Percentiles rank a stretch among this genome's conserved stretches.
These are phyloP conservation scores for Tupaia chinensis DNA, from an alignment of 2,113 vertebrate species.

Conservation along the genomic window DNA sequence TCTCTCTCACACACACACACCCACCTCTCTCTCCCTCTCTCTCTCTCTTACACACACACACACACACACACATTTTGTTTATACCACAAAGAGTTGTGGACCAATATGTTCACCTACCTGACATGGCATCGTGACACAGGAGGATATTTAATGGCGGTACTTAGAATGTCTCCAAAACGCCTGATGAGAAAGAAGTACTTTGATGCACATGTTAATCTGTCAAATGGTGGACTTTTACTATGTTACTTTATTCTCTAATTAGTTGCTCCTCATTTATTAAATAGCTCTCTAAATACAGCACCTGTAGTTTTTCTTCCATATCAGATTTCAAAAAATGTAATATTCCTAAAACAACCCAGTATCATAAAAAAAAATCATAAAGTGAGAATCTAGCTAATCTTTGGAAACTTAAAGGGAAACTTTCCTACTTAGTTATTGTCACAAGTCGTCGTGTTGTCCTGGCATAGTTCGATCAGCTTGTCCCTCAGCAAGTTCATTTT, in stretches of 20 bases:
- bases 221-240: not conserved
- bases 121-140: not conserved
- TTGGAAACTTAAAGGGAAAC: not conserved
- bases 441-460: not conserved
- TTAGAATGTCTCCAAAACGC: not conserved
- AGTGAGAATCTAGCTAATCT: not conserved
- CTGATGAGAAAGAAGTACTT: not conserved
- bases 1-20: too few species aligned
- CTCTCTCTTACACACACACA: too few species aligned
- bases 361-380: not conserved
- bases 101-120: not conserved
- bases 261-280: slow-evolving; percentile 13
- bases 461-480: not conserved
- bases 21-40: not conserved
- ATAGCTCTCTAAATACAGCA: not conserved
- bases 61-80: not conserved
- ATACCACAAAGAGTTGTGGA: too few species aligned
- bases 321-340: not conserved
- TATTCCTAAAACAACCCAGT: not conserved
- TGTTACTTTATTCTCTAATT: not conserved
- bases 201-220: not conserved
- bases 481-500: not conserved
- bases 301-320: not conserved
- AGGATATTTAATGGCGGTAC: not conserved
- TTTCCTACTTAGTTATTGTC: not conserved